Evolutionary conservation across 2,797 vertebrate species (phyloP).

Genomic region (Megaceryle alcyon): DNA sequence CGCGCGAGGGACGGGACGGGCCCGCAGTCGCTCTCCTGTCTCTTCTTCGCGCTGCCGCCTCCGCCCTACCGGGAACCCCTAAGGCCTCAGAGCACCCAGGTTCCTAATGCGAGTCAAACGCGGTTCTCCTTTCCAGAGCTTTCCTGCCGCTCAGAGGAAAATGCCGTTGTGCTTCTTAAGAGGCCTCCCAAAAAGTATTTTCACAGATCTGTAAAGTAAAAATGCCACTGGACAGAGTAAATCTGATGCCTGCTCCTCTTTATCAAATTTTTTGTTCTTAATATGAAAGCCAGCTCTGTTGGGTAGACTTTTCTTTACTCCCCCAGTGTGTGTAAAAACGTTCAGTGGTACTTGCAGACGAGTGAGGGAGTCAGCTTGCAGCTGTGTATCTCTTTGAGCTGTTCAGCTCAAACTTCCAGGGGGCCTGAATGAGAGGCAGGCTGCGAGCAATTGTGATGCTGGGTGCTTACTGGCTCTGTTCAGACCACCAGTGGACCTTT

Average conservation of each 20-base stretch:
- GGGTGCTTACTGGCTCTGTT: background rate
- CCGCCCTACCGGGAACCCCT: background rate
- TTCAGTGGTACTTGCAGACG: rapidly evolving
- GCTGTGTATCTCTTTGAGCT: background rate
- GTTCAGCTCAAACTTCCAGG: rapidly evolving
- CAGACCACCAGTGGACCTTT: rapidly evolving
- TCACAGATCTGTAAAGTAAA: too few relatives aligned
- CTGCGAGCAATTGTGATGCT: rapidly evolving
- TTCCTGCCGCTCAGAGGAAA: rapidly evolving
- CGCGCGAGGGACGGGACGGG: background rate
- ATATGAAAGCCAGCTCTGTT: rapidly evolving
- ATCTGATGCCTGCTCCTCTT: background rate
- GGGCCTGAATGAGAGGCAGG: rapidly evolving
- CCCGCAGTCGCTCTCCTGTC: too few relatives aligned
- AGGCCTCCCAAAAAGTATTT: rapidly evolving
- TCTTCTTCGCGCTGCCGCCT: too few relatives aligned
- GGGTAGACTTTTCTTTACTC: background rate
- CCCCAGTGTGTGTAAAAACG: rapidly evolving
- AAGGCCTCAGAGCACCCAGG: rapidly evolving
- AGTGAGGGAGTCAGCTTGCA: rapidly evolving
- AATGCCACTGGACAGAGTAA: rapidly evolving
- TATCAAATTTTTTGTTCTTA: background rate
- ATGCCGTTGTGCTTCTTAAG: rapidly evolving
- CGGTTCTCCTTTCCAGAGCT: background rate
- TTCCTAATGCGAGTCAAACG: rapidly evolving